These are phyloP conservation scores for Atethmia centrago DNA, from an alignment of 2,888 invertebrate genomes.

Conservation along the genomic window DNA sequence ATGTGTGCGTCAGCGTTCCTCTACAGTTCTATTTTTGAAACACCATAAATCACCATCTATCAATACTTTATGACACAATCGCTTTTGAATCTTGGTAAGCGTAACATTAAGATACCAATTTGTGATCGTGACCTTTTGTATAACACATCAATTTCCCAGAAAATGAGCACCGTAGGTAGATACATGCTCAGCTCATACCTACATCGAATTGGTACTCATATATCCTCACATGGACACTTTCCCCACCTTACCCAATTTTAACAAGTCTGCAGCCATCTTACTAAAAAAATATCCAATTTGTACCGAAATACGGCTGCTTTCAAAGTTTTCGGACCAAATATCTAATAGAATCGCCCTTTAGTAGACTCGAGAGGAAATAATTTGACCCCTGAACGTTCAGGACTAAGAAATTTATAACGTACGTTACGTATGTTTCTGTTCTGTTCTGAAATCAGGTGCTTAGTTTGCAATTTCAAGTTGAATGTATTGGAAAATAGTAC, in stretches of 20 bases:
- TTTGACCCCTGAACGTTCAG: slow-evolving; percentile 37
- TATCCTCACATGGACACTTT: not conserved
- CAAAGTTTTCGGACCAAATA: slow-evolving; percentile 44
- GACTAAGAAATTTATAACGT: slow-evolving; percentile 16
- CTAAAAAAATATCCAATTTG: slow-evolving; percentile 56
- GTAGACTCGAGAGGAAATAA: slow-evolving; percentile 34
- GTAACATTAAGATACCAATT: too few relatives aligned
- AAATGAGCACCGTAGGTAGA: not conserved
- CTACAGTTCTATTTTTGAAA: too few relatives aligned
- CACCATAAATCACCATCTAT: too few relatives aligned
- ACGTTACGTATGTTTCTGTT: slow-evolving; percentile 22
- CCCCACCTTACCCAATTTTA: slow-evolving; percentile 14
- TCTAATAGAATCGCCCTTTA: slow-evolving; percentile 46
- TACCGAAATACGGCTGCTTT: slow-evolving; percentile 43
- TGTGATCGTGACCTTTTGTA: too few relatives aligned
- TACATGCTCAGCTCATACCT: not conserved
- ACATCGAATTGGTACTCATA: not conserved
- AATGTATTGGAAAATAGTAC: too few relatives aligned
- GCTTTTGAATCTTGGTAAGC: too few relatives aligned
- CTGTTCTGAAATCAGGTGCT: slow-evolving; percentile 28
- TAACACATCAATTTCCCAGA: not conserved
- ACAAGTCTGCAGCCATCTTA: slow-evolving; percentile 7
- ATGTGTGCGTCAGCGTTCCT: too few relatives aligned
- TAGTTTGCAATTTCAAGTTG: slow-evolving; percentile 18
- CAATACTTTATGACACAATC: too few relatives aligned